phyloP scores from a whole-genome alignment of 1,140 invertebrate species.

The Vanessa atalanta region DNA sequence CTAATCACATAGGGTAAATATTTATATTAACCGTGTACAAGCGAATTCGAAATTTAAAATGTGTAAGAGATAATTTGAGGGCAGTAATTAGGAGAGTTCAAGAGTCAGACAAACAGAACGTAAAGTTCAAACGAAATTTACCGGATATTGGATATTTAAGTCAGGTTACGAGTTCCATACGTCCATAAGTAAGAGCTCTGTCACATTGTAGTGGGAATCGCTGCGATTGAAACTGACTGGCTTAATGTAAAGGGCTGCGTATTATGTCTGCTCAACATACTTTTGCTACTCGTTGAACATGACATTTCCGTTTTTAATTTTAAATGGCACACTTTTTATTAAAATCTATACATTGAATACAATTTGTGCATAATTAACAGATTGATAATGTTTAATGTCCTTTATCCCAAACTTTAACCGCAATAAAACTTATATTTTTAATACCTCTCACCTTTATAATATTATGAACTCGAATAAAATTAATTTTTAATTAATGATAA shows the following conservation, averaged over 20 bases:
- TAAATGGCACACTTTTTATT: no score
- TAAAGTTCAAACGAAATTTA: slow-evolving; percentile 55
- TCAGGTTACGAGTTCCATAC: slow-evolving; percentile 57
- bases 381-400: no score
- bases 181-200: slow-evolving; percentile 51
- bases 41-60: neutral
- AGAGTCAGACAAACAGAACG: slow-evolving; percentile 58
- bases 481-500: no score
- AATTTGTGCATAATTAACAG: no score
- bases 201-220: slow-evolving; percentile 13
- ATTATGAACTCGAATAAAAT: no score
- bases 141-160: slow-evolving; percentile 72
- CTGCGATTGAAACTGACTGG: neutral
- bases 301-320: no score
- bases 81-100: slow-evolving; percentile 53
- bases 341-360: no score
- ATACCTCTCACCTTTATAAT: no score
- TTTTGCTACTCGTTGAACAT: no score
- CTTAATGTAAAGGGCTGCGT: neutral
- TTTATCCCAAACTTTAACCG: no score
- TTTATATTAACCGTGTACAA: neutral
- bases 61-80: slow-evolving; percentile 12
- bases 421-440: no score
- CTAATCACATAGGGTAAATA: neutral
- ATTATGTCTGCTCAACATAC: no score